A percentile compares a stretch with the other conserved stretches of the same genome.
Conservation (phyloP, 2,113 vertebrate genomes). For the Phoenicopterus ruber region DNA sequence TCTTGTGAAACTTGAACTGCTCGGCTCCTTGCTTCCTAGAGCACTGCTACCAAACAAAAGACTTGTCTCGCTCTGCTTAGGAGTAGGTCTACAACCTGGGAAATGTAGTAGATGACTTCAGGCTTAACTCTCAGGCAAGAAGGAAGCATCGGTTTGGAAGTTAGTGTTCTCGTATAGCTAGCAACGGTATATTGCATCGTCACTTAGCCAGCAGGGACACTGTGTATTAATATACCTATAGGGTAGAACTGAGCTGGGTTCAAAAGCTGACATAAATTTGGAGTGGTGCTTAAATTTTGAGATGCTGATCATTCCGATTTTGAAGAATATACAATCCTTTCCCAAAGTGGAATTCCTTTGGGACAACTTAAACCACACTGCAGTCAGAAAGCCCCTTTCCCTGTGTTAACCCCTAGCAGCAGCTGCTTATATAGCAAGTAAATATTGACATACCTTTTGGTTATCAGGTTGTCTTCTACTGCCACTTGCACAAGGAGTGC, state of each 20-base stretch:
- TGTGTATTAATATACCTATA: accelerated
- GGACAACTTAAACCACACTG: background rate
- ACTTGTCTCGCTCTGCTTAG: accelerated
- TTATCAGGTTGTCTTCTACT: conserved; percentile 6
- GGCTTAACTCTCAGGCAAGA: background rate
- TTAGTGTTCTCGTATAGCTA: background rate
- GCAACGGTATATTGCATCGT: too few relatives aligned
- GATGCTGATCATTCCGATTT: background rate
- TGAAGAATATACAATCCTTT: background rate
- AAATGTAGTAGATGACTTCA: background rate
- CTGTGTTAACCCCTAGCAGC: background rate
- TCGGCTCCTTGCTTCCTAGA: background rate
- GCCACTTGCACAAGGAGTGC: conserved; percentile 7
- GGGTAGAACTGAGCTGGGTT: background rate
- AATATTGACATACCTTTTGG: conserved; percentile 33
- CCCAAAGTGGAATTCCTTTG: background rate
- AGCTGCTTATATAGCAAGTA: background rate
- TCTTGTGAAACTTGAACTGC: conserved; percentile 4
- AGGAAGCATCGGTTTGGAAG: background rate
- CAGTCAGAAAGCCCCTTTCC: background rate
- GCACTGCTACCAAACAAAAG: background rate
- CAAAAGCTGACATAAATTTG: background rate
- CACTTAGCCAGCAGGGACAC: background rate
- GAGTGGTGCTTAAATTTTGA: background rate
- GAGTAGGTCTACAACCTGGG: background rate